These are phyloP conservation scores for Typhlomys cinereus DNA, from an alignment of 2,113 vertebrate genomes.

Conservation along the genomic window DNA sequence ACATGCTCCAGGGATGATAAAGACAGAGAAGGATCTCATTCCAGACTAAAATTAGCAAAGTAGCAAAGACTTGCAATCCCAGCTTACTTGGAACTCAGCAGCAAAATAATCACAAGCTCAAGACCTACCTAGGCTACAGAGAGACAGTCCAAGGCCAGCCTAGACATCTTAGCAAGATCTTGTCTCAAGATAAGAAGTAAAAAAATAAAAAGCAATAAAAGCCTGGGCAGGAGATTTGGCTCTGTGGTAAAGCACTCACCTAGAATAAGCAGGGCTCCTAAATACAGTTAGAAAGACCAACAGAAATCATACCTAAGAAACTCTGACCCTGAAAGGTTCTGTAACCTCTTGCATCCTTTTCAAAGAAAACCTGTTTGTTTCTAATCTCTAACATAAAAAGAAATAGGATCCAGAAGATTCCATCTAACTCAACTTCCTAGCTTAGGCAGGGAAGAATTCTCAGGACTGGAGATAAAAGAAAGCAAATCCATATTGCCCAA, in stretches of 20 bases:
- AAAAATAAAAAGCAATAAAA: no score
- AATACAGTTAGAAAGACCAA: neutral
- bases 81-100: no score
- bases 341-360: neutral
- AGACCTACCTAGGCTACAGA: no score
- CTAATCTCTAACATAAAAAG: neutral
- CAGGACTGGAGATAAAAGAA: neutral
- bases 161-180: no score
- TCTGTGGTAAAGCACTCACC: no score
- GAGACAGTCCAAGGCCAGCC: no score
- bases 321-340: neutral
- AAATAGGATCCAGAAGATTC: constrained; percentile 1
- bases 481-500: no score
- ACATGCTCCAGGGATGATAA: neutral
- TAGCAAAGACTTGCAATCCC: no score
- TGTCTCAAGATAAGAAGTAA: no score
- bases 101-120: no score
- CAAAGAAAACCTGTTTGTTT: neutral
- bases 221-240: no score
- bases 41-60: neutral
- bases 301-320: neutral
- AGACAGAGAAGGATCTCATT: neutral
- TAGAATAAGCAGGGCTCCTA: neutral
- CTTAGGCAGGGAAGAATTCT: neutral
- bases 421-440: neutral